Conservation (phyloP, 2,888 invertebrate genomes). For the Platycnemis pennipes region DNA sequence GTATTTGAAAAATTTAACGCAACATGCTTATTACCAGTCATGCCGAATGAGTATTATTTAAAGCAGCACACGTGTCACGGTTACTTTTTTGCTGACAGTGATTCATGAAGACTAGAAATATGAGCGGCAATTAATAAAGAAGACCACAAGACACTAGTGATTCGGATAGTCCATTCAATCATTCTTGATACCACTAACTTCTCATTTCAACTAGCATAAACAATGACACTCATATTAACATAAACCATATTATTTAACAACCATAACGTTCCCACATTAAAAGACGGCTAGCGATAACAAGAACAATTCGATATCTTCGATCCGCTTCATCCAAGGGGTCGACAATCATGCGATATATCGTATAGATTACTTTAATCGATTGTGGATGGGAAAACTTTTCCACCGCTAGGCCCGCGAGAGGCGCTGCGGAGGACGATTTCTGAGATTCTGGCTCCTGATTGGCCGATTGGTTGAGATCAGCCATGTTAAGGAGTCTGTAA, state of each 20-base stretch:
- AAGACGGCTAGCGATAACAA: neutral
- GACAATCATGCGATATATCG: no score
- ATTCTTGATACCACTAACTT: neutral
- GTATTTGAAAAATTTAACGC: conserved; percentile 65
- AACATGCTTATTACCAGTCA: conserved; percentile 60
- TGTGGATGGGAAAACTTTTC: no score
- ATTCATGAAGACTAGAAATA: conserved; percentile 47
- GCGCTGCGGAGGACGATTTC: no score
- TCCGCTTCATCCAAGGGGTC: neutral
- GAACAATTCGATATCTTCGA: neutral
- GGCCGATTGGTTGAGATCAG: no score
- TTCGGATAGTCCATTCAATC: neutral
- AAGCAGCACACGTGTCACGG: conserved; percentile 55
- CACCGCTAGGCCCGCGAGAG: no score
- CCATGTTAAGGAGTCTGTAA: no score
- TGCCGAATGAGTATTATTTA: conserved; percentile 27
- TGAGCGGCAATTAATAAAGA: neutral
- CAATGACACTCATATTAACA: neutral
- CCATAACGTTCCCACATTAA: neutral
- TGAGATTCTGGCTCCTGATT: no score
- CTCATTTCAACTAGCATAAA: neutral
- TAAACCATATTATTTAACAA: neutral
- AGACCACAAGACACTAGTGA: neutral
- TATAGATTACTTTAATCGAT: no score
- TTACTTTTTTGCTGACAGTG: conserved; percentile 14